Evolutionary conservation across 2,888 invertebrate species (phyloP).

Genomic region (Cryptocephalus moraei): DNA sequence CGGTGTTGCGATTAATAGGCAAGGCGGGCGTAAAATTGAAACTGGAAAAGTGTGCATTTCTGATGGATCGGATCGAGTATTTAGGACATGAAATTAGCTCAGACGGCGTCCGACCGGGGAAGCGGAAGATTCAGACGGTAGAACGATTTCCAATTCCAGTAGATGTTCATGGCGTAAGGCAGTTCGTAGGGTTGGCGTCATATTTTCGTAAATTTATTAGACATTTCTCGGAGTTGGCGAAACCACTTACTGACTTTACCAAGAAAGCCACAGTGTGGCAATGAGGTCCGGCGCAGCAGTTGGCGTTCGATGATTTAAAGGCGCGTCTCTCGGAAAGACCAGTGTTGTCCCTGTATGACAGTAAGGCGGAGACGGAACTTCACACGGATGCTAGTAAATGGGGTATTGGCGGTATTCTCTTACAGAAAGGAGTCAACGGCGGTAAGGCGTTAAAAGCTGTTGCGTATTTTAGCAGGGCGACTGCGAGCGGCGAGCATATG

Average conservation of each 20-base stretch:
- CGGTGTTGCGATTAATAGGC: conserved; percentile 6
- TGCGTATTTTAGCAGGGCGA: conserved; percentile 16
- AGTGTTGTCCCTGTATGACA: conserved; percentile 13
- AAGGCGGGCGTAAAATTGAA: no score
- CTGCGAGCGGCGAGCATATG: conserved; percentile 8
- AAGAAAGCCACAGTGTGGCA: no score
- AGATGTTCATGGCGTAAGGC: conserved; percentile 12
- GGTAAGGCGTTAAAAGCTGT: conserved; percentile 18
- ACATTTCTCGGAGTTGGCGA: conserved; percentile 3
- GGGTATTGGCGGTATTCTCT: conserved; percentile 19
- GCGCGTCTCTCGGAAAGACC: conserved; percentile 9
- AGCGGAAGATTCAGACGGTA: no score
- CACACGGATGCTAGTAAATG: conserved; percentile 20
- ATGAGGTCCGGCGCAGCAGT: conserved; percentile 12
- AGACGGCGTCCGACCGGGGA: no score
- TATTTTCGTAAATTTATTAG: conserved; percentile 19
- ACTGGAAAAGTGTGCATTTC: no score
- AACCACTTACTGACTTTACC: no score
- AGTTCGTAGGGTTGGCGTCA: conserved; percentile 17
- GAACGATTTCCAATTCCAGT: conserved; percentile 18
- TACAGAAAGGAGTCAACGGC: conserved; percentile 18
- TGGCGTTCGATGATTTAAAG: conserved; percentile 7
- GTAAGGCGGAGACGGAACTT: conserved; percentile 16
- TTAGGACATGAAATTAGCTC: no score
- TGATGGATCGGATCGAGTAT: no score